Percentiles rank a stretch among this genome's conserved stretches.
Conservation (phyloP, 2,797 vertebrate species). For the Leptodactylus fallax region DNA sequence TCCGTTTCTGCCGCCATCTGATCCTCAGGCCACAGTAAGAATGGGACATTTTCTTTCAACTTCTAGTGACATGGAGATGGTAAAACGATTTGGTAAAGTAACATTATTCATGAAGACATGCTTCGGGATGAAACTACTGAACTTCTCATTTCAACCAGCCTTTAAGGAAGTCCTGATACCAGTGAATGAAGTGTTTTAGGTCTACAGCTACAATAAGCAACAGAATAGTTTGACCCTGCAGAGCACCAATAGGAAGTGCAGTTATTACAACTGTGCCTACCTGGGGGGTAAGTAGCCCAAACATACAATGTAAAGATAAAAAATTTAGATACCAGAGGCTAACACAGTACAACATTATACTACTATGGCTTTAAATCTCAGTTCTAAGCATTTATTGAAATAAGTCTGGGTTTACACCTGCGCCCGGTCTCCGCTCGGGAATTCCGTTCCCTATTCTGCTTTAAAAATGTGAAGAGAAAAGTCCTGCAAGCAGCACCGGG, state of each 20-base stretch:
- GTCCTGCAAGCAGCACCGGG: too few species aligned
- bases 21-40: slow-evolving; percentile 40
- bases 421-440: too few species aligned
- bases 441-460: too few species aligned
- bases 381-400: too few species aligned
- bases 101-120: slow-evolving; percentile 65
- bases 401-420: too few species aligned
- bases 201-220: slow-evolving; percentile 50
- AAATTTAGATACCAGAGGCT: too few species aligned
- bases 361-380: too few species aligned
- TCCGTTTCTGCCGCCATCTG: background rate
- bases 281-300: slow-evolving; percentile 20
- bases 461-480: too few species aligned
- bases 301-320: too few species aligned
- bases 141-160: background rate
- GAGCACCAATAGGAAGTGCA: background rate
- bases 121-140: slow-evolving; percentile 62
- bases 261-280: slow-evolving; percentile 36
- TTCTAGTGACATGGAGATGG: slow-evolving; percentile 44
- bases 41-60: slow-evolving; percentile 65
- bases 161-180: slow-evolving; percentile 64
- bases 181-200: slow-evolving; percentile 68
- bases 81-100: background rate
- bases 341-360: too few species aligned
- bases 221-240: slow-evolving; percentile 13